Base-by-base conservation (phyloP, 2,888 invertebrate species). In the Philaethria dido region DNA sequence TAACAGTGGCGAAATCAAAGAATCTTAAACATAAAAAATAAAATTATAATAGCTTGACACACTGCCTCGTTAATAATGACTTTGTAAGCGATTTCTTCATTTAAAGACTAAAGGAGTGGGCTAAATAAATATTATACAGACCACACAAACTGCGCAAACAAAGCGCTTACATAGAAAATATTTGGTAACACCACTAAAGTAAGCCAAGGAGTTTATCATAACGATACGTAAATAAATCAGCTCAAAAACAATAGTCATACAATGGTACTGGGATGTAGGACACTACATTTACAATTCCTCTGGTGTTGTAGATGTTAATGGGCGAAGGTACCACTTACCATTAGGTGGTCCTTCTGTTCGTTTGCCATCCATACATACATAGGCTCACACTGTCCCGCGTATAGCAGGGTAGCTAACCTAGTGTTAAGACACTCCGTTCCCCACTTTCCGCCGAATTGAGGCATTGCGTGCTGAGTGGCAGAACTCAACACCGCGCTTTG, bases 131-230 rank as follows among this genome's bases (percentile, higher is more conserved):
- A 89, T 57, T 90, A 86, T 89, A 84, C 84, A 86, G 81, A 87
- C 69, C 74, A 80, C 78, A 81, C 79, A 80, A 77, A 82, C 85
- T 79, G 77, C 80, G 80, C 79, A 87, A 87, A 88, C 85, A 83
- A 70, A 71, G 65, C 71, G 75, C 88, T 87, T 87, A 84, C 88
- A 88, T 83, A 81, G 84, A 90, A 89, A 92, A 91, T 91, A 91
- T 92, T 91, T 91, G 88, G 90, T 84, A 87, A 89, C 85, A 82
- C 82, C 82, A 80, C 81, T 82, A 84, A 84, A 85, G 89, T 89
- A 87, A 88, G 85, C 87, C 80, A 82, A 88, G 85, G 81, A 83
- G 86, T 89, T 88, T 89, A 83, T 85, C 83, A 87, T 89, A 85
- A 87, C 87, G 86, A 85, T 85, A 85, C 84, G 84, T 79, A 86